Evolutionary conservation across 2,888 invertebrate species (phyloP), one percentile per base, ranked within the genome.

Genomic region (Campoletis raptor): DNA sequence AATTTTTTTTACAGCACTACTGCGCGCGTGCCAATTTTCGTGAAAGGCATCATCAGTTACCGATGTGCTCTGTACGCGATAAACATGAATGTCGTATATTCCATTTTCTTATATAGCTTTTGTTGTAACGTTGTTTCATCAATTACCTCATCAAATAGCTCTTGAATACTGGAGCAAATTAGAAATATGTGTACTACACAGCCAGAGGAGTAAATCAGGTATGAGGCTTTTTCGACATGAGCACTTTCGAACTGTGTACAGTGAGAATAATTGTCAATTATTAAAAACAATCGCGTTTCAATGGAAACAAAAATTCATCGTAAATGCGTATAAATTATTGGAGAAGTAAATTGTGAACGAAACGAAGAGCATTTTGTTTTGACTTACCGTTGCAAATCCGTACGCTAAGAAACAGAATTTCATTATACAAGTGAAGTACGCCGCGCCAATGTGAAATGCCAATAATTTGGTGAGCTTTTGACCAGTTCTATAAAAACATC

Each of bases 101-200:
- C 30, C 30, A 15, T 40, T 52, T 18, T 57, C 9, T 69, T n/a
- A 30, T 57, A 42, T 57, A 3, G 12, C 45, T 5, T 57, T 64
- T 24, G 37, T 37, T 36, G n/a, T 36, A n/a, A 21, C 12, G 21
- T 40, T 10, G 18, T 18, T 10, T 21, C 52, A n/a, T 10, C 18
- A 54, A 73, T 88, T 89, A 92, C 91, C 87, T 90, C 88, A 24
- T 92, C 92, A 30, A 90, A 15, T 52, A 92, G 88, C 37, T 86
- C 83, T 78, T 92, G 90, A 7, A 90, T 76, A 15, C 88, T 89
- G 21, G 79, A 90, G 40, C 92, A 92, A 0, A 92, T 52, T 15
- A 92, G 66, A 61, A 88, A 92, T 12, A 92, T 76, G 83, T 92
- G 90, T 3, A 86, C 73, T 40, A 91, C 7, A 8, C 86, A 84